Percentiles rank a stretch among this genome's conserved stretches.
phyloP scores from a whole-genome alignment of 2,888 invertebrate species.

The Orthonychiurus folsomi region DNA sequence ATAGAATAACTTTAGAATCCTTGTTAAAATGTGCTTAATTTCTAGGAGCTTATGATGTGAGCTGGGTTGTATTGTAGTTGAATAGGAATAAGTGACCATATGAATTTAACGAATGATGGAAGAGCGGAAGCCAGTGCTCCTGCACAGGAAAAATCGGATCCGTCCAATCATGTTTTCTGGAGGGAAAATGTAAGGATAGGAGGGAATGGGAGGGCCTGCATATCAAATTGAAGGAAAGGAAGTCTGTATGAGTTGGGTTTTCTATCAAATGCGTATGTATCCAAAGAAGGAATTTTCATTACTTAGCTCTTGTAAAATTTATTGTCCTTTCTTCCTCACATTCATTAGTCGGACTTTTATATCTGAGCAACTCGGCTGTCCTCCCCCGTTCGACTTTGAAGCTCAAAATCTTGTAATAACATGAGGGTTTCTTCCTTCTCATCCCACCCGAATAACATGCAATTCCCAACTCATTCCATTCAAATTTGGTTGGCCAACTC shows the following conservation, averaged over 20 bases:
- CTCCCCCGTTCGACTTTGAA: neutral
- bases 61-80: too few relatives aligned
- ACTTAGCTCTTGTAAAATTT: constrained; percentile 30
- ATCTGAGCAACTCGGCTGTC: neutral
- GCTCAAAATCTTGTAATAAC: neutral
- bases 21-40: too few relatives aligned
- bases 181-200: neutral
- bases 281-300: constrained; percentile 25
- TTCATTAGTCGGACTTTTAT: constrained; percentile 18
- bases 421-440: neutral
- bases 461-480: too few relatives aligned
- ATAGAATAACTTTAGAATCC: too few relatives aligned
- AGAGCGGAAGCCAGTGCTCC: neutral
- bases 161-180: neutral
- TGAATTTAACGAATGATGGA: neutral
- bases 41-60: too few relatives aligned
- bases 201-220: neutral
- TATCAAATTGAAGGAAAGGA: neutral
- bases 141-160: neutral
- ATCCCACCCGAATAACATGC: too few relatives aligned
- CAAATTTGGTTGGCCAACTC: too few relatives aligned
- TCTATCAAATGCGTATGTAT: neutral
- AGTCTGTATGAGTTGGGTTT: neutral
- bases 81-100: too few relatives aligned
- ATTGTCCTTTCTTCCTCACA: constrained; percentile 27